Conservation (phyloP, 2,888 invertebrate genomes). For the Callosobruchus maculatus region DNA sequence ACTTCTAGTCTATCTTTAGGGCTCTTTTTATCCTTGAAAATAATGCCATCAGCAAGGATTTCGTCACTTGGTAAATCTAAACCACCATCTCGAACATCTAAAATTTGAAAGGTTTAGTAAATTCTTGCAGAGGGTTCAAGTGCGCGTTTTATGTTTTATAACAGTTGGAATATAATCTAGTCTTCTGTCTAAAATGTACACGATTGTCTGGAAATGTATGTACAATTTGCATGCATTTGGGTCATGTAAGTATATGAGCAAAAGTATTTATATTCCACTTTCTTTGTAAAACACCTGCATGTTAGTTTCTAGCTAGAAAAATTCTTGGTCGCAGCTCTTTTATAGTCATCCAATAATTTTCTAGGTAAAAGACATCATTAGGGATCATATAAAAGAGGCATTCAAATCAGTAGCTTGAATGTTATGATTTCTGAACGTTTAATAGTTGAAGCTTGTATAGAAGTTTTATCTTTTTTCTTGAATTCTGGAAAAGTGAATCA, state of each 20-base stretch:
- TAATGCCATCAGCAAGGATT: conserved; percentile 78
- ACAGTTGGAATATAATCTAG: conserved; percentile 28
- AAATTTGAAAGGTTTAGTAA: conserved; percentile 29
- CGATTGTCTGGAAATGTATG: not conserved
- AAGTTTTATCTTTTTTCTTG: no score
- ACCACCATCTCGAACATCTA: conserved; percentile 59
- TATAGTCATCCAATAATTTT: no score
- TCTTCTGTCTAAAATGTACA: conserved; percentile 9
- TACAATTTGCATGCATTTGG: not conserved
- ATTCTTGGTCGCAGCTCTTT: no score
- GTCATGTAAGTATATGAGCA: not conserved
- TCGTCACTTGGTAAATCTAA: conserved; percentile 54
- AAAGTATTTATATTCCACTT: not conserved
- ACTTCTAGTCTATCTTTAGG: conserved; percentile 85
- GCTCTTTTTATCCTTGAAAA: conserved; percentile 83
- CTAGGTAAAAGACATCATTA: no score
- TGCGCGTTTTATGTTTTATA: not conserved
- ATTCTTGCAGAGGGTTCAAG: not conserved
- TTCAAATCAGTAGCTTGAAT: no score
- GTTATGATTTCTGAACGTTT: no score
- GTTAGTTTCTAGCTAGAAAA: no score
- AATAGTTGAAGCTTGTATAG: no score
- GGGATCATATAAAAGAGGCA: no score
- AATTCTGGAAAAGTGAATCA: no score
- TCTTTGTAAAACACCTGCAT: no score